These are phyloP conservation scores for Semotilus atromaculatus DNA, from an alignment of 2,797 vertebrate genomes.

Conservation along the genomic window DNA sequence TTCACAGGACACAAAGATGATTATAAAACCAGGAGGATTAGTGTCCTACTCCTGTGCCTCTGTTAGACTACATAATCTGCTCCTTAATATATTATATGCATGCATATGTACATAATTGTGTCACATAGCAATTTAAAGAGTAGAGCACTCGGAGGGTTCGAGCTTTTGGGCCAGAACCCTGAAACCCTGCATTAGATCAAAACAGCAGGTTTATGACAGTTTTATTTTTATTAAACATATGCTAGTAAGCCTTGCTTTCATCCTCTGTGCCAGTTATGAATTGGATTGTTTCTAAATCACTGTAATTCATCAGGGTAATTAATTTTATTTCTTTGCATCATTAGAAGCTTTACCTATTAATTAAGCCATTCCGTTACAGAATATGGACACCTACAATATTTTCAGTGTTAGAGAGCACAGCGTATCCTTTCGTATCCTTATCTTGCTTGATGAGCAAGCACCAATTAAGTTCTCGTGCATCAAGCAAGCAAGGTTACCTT, in stretches of 20 bases:
- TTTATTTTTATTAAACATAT: not conserved
- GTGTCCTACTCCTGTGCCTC: not conserved
- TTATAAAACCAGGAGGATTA: not conserved
- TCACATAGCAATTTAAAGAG: not conserved
- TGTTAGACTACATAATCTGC: slow-evolving; percentile 4
- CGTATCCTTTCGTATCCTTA: no score
- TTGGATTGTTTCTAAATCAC: not conserved
- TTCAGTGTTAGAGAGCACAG: not conserved
- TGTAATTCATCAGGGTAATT: not conserved
- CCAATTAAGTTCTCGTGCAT: not conserved
- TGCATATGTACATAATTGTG: not conserved
- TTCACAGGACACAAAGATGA: not conserved
- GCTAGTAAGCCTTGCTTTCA: not conserved
- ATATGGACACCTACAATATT: not conserved
- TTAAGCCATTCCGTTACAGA: not conserved
- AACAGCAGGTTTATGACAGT: not conserved
- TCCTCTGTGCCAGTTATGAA: not conserved
- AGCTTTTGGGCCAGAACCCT: not conserved
- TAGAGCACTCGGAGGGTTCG: not conserved
- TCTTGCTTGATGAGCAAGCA: not conserved
- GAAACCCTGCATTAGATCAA: not conserved
- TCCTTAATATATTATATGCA: not conserved
- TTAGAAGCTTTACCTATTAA: not conserved
- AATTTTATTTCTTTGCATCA: not conserved
- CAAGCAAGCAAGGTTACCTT: not conserved